These are phyloP conservation scores for Pluvianellus socialis DNA, from an alignment of 2,113 vertebrate species.

Conservation along the genomic window DNA sequence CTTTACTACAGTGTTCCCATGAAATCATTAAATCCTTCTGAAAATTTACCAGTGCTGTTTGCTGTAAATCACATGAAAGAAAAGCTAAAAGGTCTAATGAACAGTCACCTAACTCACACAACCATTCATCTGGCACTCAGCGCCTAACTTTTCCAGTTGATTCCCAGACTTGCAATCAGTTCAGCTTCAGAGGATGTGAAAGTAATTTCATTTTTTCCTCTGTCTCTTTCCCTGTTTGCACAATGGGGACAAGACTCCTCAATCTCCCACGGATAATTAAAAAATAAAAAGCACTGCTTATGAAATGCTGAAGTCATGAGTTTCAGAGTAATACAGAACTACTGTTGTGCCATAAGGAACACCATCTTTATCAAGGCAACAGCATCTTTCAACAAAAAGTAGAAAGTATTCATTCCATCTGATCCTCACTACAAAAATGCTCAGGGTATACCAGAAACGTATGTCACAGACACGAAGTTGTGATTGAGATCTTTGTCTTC, in stretches of 20 bases:
- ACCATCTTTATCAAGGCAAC: neutral
- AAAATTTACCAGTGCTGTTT: neutral
- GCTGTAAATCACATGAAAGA: neutral
- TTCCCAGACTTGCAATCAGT: neutral
- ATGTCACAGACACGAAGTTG: neutral
- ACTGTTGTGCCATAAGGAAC: neutral
- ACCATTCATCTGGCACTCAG: neutral
- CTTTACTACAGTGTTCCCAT: neutral
- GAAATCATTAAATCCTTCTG: neutral
- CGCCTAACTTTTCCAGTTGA: accelerated
- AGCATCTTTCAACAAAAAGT: neutral
- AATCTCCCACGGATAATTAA: neutral
- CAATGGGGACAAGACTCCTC: neutral
- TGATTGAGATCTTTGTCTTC: neutral
- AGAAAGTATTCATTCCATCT: neutral
- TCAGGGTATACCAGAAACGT: accelerated
- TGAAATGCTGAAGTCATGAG: neutral
- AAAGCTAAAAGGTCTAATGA: neutral
- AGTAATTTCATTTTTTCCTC: neutral
- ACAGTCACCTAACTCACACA: neutral
- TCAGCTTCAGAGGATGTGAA: neutral
- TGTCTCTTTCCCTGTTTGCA: neutral
- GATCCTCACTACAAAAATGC: neutral
- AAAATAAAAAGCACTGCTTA: neutral
- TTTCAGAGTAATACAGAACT: neutral